phyloP scores from a whole-genome alignment of 2,797 vertebrate genomes.

The Semaprochilodus insignis region DNA sequence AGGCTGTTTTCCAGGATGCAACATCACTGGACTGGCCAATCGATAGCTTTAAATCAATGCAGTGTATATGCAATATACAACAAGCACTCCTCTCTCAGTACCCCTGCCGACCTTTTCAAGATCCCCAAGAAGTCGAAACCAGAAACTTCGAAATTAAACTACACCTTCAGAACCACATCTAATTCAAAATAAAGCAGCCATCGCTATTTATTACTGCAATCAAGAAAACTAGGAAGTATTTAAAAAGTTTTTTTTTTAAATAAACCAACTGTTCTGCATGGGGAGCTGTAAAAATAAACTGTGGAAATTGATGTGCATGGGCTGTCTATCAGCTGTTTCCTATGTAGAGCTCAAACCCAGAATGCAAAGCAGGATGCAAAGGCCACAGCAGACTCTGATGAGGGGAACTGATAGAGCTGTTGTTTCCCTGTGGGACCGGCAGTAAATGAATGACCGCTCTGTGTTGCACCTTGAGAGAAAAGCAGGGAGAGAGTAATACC shows the following conservation, averaged over 20 bases:
- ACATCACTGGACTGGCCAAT: neutral
- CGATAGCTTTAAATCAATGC: neutral
- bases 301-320: neutral
- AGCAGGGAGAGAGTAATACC: slow-evolving; percentile 44
- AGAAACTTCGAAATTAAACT: neutral
- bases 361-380: slow-evolving; percentile 84
- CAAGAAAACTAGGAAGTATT: neutral
- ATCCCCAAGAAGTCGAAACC: too few relatives aligned
- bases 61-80: neutral
- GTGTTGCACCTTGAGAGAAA: slow-evolving; percentile 51
- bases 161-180: neutral
- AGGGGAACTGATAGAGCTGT: slow-evolving; percentile 61
- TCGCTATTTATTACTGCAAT: neutral
- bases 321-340: neutral
- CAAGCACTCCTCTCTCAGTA: neutral
- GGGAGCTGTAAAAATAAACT: neutral
- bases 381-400: slow-evolving; percentile 61
- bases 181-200: neutral
- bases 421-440: slow-evolving; percentile 68
- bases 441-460: slow-evolving; percentile 65
- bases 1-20: neutral
- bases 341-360: slow-evolving; percentile 48
- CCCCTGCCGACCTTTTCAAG: too few relatives aligned
- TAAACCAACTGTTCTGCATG: neutral
- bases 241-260: neutral